phyloP scores from a whole-genome alignment of 1,140 invertebrate genomes.

The Diplogasteroides magnus region DNA sequence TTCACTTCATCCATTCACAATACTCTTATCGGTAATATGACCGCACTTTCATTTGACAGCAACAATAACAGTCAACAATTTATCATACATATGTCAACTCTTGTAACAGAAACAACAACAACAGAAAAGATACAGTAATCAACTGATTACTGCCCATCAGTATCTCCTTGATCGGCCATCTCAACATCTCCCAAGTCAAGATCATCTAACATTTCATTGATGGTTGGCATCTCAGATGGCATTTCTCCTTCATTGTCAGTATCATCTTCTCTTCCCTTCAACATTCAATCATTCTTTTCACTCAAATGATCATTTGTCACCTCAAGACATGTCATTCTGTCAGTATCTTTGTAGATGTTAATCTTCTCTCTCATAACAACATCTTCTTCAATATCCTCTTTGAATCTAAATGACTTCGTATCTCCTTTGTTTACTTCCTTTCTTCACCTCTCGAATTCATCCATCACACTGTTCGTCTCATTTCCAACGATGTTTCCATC shows the following conservation, averaged over 20 bases:
- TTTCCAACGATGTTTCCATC: slow-evolving; percentile 58
- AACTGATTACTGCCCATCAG: too few species aligned
- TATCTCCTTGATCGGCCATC: background rate
- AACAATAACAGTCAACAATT: too few species aligned
- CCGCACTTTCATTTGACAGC: too few species aligned
- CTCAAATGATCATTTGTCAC: too few species aligned
- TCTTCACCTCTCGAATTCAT: slow-evolving; percentile 37
- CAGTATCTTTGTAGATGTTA: slow-evolving; percentile 78
- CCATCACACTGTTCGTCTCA: slow-evolving; percentile 46
- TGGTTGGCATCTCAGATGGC: background rate
- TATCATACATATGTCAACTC: too few species aligned
- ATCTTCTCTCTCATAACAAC: slow-evolving; percentile 77
- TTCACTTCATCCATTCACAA: too few species aligned
- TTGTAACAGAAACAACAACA: too few species aligned
- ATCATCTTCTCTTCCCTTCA: background rate
- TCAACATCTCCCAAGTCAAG: background rate
- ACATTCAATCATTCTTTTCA: too few species aligned
- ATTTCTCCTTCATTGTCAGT: background rate
- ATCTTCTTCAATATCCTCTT: slow-evolving; percentile 96
- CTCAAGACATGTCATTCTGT: too few species aligned
- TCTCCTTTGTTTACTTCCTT: background rate
- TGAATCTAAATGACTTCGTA: slow-evolving; percentile 62
- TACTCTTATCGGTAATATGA: too few species aligned
- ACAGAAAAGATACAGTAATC: too few species aligned
- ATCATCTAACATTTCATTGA: background rate